These are phyloP conservation scores for Craniophora ligustri DNA, from an alignment of 2,888 invertebrate species.

Conservation along the genomic window DNA sequence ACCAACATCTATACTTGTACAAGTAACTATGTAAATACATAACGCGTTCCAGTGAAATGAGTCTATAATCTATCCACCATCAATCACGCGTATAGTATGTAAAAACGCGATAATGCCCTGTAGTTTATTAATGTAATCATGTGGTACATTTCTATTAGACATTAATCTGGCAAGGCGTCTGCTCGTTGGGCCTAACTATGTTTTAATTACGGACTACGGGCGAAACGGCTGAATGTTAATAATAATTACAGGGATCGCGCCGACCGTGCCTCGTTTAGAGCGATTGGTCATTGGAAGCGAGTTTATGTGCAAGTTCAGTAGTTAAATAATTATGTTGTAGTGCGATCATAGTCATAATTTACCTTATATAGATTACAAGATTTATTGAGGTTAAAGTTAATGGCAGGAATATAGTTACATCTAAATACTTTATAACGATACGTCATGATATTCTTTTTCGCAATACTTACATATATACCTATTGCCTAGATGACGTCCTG, in stretches of 20 bases:
- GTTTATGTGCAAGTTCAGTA: slow-evolving; percentile 28
- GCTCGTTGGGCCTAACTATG: slow-evolving; percentile 79
- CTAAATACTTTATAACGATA: too few species aligned
- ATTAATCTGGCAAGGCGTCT: slow-evolving; percentile 78
- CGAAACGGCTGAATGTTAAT: slow-evolving; percentile 74
- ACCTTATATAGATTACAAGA: too few species aligned
- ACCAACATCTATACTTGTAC: slow-evolving; percentile 3
- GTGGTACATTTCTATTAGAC: slow-evolving; percentile 85
- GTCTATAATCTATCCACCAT: slow-evolving; percentile 61
- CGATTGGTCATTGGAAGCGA: slow-evolving; percentile 17
- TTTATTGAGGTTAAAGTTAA: too few species aligned
- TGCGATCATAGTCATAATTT: neutral
- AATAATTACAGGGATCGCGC: slow-evolving; percentile 78
- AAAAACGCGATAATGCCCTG: slow-evolving; percentile 66
- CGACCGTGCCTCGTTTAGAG: slow-evolving; percentile 67
- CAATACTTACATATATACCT: too few species aligned
- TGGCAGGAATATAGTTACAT: too few species aligned
- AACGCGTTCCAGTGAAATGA: slow-evolving; percentile 38
- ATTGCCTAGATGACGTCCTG: too few species aligned
- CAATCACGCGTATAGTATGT: slow-evolving; percentile 66
- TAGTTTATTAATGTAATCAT: slow-evolving; percentile 76
- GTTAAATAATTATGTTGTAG: neutral
- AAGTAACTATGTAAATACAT: slow-evolving; percentile 40
- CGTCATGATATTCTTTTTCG: too few species aligned
- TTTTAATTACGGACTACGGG: slow-evolving; percentile 83